phyloP scores from a whole-genome alignment of 1,140 invertebrate genomes.

The Scaptomyza graminum region DNA sequence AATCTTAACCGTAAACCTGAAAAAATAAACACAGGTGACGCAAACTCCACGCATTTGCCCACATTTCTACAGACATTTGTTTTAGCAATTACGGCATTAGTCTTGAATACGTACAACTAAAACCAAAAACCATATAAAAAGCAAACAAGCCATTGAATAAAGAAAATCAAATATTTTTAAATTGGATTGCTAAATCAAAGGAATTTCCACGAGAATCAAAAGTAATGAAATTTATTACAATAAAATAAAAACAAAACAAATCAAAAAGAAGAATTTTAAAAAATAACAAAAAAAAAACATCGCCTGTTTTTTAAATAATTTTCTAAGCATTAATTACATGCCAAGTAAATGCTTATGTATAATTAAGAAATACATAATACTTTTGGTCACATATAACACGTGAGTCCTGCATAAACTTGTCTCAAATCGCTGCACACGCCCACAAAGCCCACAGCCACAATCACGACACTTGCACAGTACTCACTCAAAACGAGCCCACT shows the following conservation, averaged over 20 bases:
- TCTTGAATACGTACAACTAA: slow-evolving; percentile 73
- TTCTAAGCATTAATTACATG: slow-evolving; percentile 52
- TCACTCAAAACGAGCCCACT: slow-evolving; percentile 1
- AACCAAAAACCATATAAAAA: slow-evolving; percentile 12
- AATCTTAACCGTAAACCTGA: slow-evolving; percentile 35
- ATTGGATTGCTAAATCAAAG: slow-evolving; percentile 60
- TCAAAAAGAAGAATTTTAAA: slow-evolving; percentile 31
- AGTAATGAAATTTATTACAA: slow-evolving; percentile 56
- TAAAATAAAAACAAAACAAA: slow-evolving; percentile 43
- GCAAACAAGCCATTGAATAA: too few relatives aligned
- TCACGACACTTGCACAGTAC: slow-evolving; percentile 69
- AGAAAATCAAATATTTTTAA: slow-evolving; percentile 51
- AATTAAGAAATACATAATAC: slow-evolving; percentile 58
- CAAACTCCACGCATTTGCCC: slow-evolving; percentile 71
- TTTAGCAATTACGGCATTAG: slow-evolving; percentile 76
- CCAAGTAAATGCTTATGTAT: slow-evolving; percentile 45
- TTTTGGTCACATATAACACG: slow-evolving; percentile 77
- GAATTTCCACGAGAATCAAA: slow-evolving; percentile 73
- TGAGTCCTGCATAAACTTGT: slow-evolving; percentile 76
- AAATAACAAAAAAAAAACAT: slow-evolving; percentile 39
- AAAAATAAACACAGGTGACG: slow-evolving; percentile 71
- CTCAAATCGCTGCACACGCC: slow-evolving; percentile 70
- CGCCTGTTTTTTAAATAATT: slow-evolving; percentile 67
- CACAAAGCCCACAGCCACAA: slow-evolving; percentile 46
- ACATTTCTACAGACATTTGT: slow-evolving; percentile 75